These are phyloP conservation scores for Drosophila ercepeae DNA, from an alignment of 1,140 invertebrate genomes.

Conservation along the genomic window DNA sequence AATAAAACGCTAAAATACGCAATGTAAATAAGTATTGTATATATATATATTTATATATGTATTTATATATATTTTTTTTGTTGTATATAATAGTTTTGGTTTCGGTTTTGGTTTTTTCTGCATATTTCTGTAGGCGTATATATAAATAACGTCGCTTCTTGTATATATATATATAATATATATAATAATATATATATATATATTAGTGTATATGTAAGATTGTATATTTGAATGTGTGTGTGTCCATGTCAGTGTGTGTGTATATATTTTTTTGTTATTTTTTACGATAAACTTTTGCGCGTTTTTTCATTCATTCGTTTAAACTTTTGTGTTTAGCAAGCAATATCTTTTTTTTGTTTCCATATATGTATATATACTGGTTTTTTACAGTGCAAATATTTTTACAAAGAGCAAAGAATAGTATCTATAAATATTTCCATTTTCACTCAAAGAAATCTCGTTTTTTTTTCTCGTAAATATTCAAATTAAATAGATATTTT, in stretches of 20 bases:
- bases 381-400: conserved; percentile 60
- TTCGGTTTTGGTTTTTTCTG: conserved; percentile 23
- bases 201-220: conserved; percentile 25
- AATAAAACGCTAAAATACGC: conserved; percentile 76
- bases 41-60: conserved; percentile 53
- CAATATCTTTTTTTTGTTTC: conserved; percentile 33
- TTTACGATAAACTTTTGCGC: conserved; percentile 55
- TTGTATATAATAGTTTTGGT: conserved; percentile 69
- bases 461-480: not conserved
- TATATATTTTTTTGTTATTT: conserved; percentile 8
- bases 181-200: conserved; percentile 24
- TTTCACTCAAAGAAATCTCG: not conserved
- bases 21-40: conserved; percentile 73
- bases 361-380: conserved; percentile 15
- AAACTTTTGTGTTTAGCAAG: conserved; percentile 50
- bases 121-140: conserved; percentile 59
- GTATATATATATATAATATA: conserved; percentile 50
- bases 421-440: not conserved
- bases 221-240: conserved; percentile 2
- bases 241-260: conserved; percentile 8
- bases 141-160: conserved; percentile 67
- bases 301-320: conserved; percentile 34
- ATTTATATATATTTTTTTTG: conserved; percentile 47
- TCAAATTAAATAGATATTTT: conserved; percentile 17
- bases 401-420: conserved; percentile 43